phyloP scores from a whole-genome alignment of 2,113 vertebrate species.

The Sturnus vulgaris region DNA sequence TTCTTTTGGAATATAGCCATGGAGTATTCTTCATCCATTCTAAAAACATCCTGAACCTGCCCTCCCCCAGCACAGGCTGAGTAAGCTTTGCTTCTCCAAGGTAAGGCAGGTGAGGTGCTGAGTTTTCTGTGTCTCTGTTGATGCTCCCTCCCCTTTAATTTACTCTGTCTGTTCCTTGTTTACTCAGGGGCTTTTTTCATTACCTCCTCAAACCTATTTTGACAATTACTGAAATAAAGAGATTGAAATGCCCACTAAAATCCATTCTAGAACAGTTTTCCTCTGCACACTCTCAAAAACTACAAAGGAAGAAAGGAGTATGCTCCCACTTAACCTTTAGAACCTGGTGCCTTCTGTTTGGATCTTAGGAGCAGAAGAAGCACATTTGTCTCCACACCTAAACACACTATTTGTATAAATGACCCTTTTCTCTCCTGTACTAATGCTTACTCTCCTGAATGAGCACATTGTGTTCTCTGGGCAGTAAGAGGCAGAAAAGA shows the following conservation, averaged over 20 bases:
- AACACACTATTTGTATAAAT: neutral
- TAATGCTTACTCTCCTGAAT: neutral
- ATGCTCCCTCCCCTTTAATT: neutral
- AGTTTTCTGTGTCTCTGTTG: neutral
- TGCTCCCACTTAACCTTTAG: neutral
- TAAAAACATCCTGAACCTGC: neutral
- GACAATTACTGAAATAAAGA: neutral
- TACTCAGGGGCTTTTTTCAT: neutral
- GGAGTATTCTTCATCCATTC: neutral
- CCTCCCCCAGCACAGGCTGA: neutral
- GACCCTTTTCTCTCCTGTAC: neutral
- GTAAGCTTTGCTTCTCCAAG: neutral
- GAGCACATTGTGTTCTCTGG: neutral
- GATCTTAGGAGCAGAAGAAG: neutral
- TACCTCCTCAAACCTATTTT: neutral
- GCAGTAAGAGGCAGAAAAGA: neutral
- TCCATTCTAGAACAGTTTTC: neutral
- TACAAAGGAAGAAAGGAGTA: neutral
- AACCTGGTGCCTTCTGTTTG: neutral
- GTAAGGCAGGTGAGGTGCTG: neutral
- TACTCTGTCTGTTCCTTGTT: neutral
- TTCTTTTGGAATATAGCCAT: neutral
- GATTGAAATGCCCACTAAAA: neutral
- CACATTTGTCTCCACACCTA: neutral
- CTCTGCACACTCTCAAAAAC: neutral